Conservation (phyloP, 2,113 vertebrate species). For the Corythornis madagascariensis region DNA sequence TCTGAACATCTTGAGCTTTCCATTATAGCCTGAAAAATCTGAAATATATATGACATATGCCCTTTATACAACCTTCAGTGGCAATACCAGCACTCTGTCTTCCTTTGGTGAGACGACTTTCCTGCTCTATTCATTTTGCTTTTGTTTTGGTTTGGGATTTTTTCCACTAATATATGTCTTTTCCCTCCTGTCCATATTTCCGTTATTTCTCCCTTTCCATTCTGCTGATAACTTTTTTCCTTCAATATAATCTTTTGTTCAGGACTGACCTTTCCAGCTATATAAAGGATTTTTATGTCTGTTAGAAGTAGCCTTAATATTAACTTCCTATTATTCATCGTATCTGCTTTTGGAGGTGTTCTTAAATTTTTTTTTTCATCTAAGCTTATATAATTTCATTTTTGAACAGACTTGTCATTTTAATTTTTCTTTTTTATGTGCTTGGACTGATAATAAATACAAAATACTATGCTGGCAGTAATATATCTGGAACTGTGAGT, state of each 20-base stretch:
- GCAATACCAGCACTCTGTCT: neutral
- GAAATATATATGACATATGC: neutral
- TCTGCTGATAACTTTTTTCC: neutral
- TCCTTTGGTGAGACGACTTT: neutral
- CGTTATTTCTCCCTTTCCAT: neutral
- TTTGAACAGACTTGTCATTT: neutral
- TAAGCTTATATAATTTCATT: neutral
- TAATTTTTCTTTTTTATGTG: neutral
- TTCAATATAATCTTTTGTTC: neutral
- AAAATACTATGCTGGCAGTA: neutral
- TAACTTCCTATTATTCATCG: neutral
- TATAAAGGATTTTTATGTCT: neutral
- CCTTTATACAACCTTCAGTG: neutral
- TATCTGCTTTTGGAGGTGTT: neutral
- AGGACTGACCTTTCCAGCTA: neutral
- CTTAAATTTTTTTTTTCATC: neutral
- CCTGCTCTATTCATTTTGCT: neutral
- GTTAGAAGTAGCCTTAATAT: neutral
- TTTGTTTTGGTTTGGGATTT: neutral
- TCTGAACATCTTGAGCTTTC: neutral
- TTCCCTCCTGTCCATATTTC: neutral
- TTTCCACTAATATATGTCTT: rapidly evolving
- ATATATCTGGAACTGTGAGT: neutral
- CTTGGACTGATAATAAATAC: neutral
- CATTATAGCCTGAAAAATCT: neutral